Base-by-base conservation (phyloP, 2,888 invertebrate species). In the Trachelus troglodyta region DNA sequence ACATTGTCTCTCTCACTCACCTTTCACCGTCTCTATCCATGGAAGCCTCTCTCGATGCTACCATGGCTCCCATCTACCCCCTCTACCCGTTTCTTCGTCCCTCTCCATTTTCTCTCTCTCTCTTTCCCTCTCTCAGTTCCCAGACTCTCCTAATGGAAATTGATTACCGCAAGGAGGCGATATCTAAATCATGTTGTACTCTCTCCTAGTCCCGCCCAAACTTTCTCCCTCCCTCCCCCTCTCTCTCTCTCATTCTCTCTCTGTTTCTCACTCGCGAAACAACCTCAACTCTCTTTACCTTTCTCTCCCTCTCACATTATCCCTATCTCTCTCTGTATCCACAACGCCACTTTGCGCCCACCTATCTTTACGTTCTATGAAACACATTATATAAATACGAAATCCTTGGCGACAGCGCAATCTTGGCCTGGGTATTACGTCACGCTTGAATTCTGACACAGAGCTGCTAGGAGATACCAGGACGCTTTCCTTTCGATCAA, bases 161-260 rank as follows among this genome's bases (percentile, higher is more conserved):
- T 89, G 88, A 90, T 90, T 90, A 88, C 88, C 85, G 75, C 83
- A 83, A 87, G 86, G 85, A 88, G 85, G 84, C 87, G 87, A 88
- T 89, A 89, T 88, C 88, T 90, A 88, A 89, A 89, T 89, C 87
- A 89, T 88, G 87, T 84, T 82, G 82, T 82, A 84, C 84, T 83
- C 84, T 84, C 84, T 73, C 79, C n/a, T 69, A 34, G 68, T 33
- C 11, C 31, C 76, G n/a, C 78, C 73, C 23, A 34, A 69, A 68
- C 75, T 75, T 76, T 75, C 34, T 85, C 82, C 82, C 80, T 82
- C 80, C 81, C 75, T 2, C 34, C 85, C 82, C 82, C 80, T 82
- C 80, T 81, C 75, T 2, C 34, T 85, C 82, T 82, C 80, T 82
- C 31, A 1, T 1, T 33, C 80, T 81, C 74, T 9, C 74, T 77